Conservation (phyloP, 2,797 vertebrate species). For the Crocodylus rhombifer region DNA sequence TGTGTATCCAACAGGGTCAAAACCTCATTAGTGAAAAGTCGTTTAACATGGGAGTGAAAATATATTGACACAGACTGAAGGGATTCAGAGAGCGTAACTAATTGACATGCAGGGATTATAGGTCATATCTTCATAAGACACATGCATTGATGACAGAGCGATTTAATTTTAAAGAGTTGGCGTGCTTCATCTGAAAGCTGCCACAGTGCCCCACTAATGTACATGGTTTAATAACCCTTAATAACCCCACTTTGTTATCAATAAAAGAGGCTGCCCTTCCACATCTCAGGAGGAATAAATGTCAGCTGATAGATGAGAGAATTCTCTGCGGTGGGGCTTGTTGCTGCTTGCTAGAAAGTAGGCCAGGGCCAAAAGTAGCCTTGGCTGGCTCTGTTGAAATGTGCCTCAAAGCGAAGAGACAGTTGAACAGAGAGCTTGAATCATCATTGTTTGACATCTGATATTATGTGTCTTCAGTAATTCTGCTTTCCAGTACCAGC, state of each 20-base stretch:
- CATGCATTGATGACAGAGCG: not conserved
- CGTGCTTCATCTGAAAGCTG: not conserved
- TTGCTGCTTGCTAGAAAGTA: slow-evolving; percentile 40
- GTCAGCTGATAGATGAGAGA: slow-evolving; percentile 23
- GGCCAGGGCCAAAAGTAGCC: slow-evolving; percentile 69
- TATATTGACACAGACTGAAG: not conserved
- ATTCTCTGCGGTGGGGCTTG: fast-evolving
- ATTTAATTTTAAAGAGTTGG: not conserved
- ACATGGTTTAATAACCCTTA: not conserved
- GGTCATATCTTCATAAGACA: not conserved
- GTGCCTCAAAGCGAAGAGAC: not conserved
- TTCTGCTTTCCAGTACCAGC: slow-evolving; percentile 60
- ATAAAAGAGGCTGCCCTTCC: not conserved
- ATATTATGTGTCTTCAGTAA: not conserved
- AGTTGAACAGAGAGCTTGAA: slow-evolving; percentile 17
- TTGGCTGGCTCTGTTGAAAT: slow-evolving; percentile 42
- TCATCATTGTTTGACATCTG: slow-evolving; percentile 63
- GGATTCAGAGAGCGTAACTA: slow-evolving; percentile 6
- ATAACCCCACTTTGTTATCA: not conserved
- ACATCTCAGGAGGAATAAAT: not conserved
- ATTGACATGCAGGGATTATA: not conserved
- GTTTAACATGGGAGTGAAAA: not conserved
- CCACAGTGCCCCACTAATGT: slow-evolving; percentile 69
- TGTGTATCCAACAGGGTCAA: not conserved
- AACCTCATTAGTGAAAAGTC: slow-evolving; percentile 17